A percentile compares a stretch with the other conserved stretches of the same genome.
Conservation (phyloP, 2,797 vertebrate genomes). For the Platyrinchus mystaceus region DNA sequence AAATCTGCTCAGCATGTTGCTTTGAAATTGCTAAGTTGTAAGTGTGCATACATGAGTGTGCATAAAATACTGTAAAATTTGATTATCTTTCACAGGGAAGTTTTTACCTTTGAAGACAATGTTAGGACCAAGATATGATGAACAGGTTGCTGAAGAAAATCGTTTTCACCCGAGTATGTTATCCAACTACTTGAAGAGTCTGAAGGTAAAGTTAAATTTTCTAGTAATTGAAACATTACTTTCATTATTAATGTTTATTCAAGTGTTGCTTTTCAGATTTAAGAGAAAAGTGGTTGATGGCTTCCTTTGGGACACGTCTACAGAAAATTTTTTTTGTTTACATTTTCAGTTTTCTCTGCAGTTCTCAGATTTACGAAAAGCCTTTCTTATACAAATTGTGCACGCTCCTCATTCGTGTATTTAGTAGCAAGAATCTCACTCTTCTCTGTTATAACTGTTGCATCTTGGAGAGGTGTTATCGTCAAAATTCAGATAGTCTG, state of each 20-base stretch:
- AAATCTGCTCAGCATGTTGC: background rate
- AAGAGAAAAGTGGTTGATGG: background rate
- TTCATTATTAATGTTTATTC: background rate
- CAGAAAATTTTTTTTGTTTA: background rate
- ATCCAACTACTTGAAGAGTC: conserved; percentile 93
- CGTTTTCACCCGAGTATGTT: conserved; percentile 96
- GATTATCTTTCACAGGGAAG: conserved; percentile 80
- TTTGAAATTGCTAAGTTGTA: background rate
- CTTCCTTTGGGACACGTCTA: background rate
- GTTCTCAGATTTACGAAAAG: background rate
- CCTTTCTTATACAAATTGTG: background rate
- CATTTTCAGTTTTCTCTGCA: background rate
- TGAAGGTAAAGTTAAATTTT: conserved; percentile 84
- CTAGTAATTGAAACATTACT: background rate
- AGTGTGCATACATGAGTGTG: background rate
- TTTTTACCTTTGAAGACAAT: conserved; percentile 99
- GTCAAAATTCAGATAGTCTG: background rate
- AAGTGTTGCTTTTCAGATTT: background rate
- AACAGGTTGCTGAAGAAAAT: conserved; percentile 94
- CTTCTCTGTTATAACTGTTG: background rate
- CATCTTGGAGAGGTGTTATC: background rate
- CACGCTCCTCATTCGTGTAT: background rate
- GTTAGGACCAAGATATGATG: conserved; percentile 94
- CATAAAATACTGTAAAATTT: background rate
- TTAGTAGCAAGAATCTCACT: background rate